A percentile compares a stretch with the other conserved stretches of the same genome.
phyloP scores from a whole-genome alignment of 2,888 invertebrate species.

The Athalia circularis region DNA sequence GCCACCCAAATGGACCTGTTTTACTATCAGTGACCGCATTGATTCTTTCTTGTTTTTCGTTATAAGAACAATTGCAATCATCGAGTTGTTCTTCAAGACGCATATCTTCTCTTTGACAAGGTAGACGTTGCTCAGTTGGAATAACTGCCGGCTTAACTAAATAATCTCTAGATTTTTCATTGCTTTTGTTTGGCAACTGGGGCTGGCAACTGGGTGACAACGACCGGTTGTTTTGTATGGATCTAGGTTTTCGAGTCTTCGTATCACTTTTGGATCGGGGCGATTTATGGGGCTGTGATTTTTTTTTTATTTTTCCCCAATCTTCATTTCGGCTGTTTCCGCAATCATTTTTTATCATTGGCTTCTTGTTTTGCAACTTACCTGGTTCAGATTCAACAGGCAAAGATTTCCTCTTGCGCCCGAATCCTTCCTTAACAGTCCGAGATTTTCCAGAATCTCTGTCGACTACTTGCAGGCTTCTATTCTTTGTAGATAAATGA shows the following conservation, averaged over 20 bases:
- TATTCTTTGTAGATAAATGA: no score
- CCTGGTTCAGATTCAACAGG: not conserved
- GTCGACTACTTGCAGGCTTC: not conserved
- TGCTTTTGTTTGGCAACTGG: slow-evolving; percentile 48
- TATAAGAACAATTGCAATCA: slow-evolving; percentile 34
- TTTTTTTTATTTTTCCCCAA: not conserved
- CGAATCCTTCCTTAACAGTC: not conserved
- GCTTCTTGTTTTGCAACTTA: slow-evolving; percentile 5
- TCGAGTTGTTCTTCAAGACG: not conserved
- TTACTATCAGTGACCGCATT: not conserved
- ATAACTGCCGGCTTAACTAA: slow-evolving; percentile 57
- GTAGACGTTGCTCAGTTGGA: slow-evolving; percentile 47
- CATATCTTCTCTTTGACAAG: slow-evolving; percentile 44
- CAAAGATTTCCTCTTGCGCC: not conserved
- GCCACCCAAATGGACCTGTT: slow-evolving; percentile 59
- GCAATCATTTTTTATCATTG: not conserved
- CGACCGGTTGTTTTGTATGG: not conserved
- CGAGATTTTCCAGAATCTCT: not conserved
- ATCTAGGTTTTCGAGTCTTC: slow-evolving; percentile 35
- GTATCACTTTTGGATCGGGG: not conserved
- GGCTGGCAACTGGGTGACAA: slow-evolving; percentile 51
- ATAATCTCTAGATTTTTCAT: slow-evolving; percentile 65
- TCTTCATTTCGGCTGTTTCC: not conserved
- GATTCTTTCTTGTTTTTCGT: slow-evolving; percentile 16
- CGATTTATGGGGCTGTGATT: slow-evolving; percentile 1